phyloP scores from a whole-genome alignment of 2,797 vertebrate species.

The Gephyroberyx darwinii region DNA sequence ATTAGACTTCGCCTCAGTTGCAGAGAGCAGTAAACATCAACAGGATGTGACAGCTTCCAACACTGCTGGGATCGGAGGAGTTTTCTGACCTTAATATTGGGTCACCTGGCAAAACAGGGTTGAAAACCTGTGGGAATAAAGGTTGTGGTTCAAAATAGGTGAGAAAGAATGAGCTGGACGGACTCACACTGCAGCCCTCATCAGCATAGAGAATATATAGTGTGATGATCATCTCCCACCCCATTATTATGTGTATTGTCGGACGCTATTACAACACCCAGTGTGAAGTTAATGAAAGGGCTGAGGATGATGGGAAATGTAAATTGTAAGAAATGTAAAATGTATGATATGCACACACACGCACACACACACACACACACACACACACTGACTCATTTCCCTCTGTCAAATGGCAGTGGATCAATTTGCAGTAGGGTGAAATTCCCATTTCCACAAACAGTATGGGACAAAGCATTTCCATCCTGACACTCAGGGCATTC shows the following conservation, averaged over 20 bases:
- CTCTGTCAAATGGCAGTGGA: slow-evolving; percentile 27
- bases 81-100: too few relatives aligned
- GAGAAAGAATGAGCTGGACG: not conserved
- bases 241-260: slow-evolving; percentile 27
- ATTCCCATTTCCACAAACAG: slow-evolving; percentile 54
- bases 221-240: slow-evolving; percentile 17
- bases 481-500: slow-evolving; percentile 19
- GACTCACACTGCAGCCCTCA: not conserved
- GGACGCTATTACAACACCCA: slow-evolving; percentile 38
- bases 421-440: slow-evolving; percentile 40
- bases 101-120: too few relatives aligned
- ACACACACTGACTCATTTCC: slow-evolving; percentile 1
- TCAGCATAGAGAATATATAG: not conserved
- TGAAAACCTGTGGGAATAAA: too few relatives aligned
- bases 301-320: slow-evolving; percentile 40
- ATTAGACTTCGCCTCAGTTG: too few relatives aligned
- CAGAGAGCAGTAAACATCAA: too few relatives aligned
- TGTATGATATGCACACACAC: not conserved
- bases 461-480: slow-evolving; percentile 42
- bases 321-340: not conserved
- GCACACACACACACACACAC: not conserved
- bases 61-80: too few relatives aligned
- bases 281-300: slow-evolving; percentile 63
- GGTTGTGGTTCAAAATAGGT: not conserved
- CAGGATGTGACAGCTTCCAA: too few relatives aligned